Percentiles rank a stretch among this genome's conserved stretches.
phyloP scores from a whole-genome alignment of 92 coral and sea anemone genomes.

The Bergia puertoricense region DNA sequence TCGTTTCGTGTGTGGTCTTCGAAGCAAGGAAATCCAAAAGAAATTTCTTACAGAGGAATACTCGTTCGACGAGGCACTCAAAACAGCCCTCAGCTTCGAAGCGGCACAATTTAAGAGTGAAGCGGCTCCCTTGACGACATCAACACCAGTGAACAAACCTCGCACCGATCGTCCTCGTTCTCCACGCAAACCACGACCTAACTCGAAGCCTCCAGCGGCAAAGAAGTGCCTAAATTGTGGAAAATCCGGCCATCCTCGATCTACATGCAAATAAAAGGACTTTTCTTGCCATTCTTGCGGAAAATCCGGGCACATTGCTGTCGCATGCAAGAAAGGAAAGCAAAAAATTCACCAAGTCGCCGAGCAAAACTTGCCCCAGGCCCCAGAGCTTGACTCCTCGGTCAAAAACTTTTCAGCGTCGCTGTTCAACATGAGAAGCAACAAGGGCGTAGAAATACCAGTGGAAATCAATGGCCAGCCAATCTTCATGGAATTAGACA shows the following conservation, averaged over 20 bases:
- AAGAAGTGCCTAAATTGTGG: conserved; percentile 11
- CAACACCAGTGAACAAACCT: conserved; percentile 5
- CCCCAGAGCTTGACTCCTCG: neutral
- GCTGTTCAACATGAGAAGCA: conserved; percentile 15
- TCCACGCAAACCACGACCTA: conserved; percentile 18
- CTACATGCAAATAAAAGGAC: neutral
- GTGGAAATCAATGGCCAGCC: conserved; percentile 29
- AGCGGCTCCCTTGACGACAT: neutral
- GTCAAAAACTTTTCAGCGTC: conserved; percentile 24
- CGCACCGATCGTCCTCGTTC: conserved; percentile 15
- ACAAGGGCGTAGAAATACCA: conserved; percentile 34
- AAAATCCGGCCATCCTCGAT: conserved; percentile 5
- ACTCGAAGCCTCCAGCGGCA: conserved; percentile 14
- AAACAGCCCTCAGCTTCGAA: conserved; percentile 38
- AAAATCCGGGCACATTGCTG: conserved; percentile 13
- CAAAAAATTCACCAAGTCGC: conserved; percentile 7
- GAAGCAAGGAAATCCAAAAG: conserved; percentile 25
- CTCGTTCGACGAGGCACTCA: conserved; percentile 31
- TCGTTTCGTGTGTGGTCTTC: conserved; percentile 29
- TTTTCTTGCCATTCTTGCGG: conserved; percentile 23
- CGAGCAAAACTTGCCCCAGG: neutral
- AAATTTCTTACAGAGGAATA: conserved; percentile 40
- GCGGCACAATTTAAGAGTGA: conserved; percentile 15
- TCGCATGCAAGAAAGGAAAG: conserved; percentile 24
- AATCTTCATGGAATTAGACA: conserved; percentile 49